Conservation (phyloP, 1,140 invertebrate genomes). For the Cecropterus lyciades region DNA sequence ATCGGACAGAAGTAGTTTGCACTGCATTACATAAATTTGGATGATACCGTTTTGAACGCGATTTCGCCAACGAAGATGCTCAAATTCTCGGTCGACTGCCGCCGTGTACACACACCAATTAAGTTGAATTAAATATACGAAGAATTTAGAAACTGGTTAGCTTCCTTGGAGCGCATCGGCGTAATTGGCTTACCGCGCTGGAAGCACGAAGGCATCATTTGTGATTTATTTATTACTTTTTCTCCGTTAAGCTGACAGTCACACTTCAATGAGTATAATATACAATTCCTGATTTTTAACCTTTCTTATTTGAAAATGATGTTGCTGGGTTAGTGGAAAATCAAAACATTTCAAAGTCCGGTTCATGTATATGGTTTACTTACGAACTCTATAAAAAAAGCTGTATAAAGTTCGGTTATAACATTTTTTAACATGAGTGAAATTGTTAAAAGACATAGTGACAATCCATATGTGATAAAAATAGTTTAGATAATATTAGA, state of each 20-base stretch:
- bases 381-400: neutral
- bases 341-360: slow-evolving; percentile 4
- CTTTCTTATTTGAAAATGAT: slow-evolving; percentile 4
- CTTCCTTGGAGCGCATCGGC: slow-evolving; percentile 81
- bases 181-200: slow-evolving; percentile 78
- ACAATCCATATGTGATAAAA: neutral
- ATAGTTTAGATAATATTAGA: neutral
- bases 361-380: neutral
- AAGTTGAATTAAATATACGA: slow-evolving; percentile 82
- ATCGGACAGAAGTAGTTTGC: slow-evolving; percentile 11
- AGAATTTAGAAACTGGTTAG: slow-evolving; percentile 83
- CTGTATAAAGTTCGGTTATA: neutral
- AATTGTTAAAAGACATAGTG: neutral
- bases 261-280: slow-evolving; percentile 47
- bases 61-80: slow-evolving; percentile 72
- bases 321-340: neutral
- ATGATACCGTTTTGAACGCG: slow-evolving; percentile 64
- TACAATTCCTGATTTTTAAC: slow-evolving; percentile 14
- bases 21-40: slow-evolving; percentile 33
- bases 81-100: slow-evolving; percentile 72
- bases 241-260: slow-evolving; percentile 52
- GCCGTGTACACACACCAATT: slow-evolving; percentile 76
- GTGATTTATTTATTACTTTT: slow-evolving; percentile 73
- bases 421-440: neutral
- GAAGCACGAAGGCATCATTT: slow-evolving; percentile 73